Evolutionary conservation across 2,797 vertebrate genomes (phyloP).

Genomic region (Anguilla obscura): DNA sequence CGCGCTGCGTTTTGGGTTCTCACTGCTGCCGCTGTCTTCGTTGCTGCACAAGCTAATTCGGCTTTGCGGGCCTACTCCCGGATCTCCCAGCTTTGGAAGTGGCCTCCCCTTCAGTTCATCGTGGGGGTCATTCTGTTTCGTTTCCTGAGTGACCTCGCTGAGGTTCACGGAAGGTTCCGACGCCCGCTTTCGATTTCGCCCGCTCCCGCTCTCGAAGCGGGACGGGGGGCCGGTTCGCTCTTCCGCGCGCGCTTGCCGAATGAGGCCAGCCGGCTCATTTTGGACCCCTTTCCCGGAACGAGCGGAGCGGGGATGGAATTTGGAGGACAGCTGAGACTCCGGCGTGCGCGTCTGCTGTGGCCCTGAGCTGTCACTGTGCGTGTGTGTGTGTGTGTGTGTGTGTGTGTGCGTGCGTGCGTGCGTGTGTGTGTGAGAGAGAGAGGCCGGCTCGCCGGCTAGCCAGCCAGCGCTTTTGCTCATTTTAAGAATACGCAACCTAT

Average conservation of each 20-base stretch:
- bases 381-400: constrained; percentile 30
- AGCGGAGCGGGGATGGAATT: constrained; percentile 63
- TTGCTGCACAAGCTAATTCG: constrained; percentile 22
- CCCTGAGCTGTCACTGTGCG: constrained; percentile 35
- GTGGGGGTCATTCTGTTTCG: background rate
- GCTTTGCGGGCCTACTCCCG: background rate
- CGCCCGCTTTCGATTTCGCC: no score
- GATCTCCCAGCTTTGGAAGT: background rate
- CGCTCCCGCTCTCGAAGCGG: background rate
- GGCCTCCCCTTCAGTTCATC: background rate
- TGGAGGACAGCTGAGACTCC: constrained; percentile 56
- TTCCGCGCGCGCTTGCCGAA: constrained; percentile 49
- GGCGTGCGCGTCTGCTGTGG: constrained; percentile 59
- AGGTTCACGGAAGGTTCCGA: background rate
- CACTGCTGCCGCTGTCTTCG: background rate
- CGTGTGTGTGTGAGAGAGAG: constrained; percentile 24
- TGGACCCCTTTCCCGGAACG: constrained; percentile 61
- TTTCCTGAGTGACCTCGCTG: background rate
- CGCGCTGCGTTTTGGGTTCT: background rate
- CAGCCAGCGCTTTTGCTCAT: no score
- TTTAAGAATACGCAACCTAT: no score
- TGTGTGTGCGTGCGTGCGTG: constrained; percentile 13
- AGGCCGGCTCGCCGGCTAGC: no score
- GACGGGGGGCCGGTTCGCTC: background rate
- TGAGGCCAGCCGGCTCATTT: constrained; percentile 65